Base-by-base conservation (phyloP, 2,888 invertebrate genomes). In the Eristalis tenax region DNA sequence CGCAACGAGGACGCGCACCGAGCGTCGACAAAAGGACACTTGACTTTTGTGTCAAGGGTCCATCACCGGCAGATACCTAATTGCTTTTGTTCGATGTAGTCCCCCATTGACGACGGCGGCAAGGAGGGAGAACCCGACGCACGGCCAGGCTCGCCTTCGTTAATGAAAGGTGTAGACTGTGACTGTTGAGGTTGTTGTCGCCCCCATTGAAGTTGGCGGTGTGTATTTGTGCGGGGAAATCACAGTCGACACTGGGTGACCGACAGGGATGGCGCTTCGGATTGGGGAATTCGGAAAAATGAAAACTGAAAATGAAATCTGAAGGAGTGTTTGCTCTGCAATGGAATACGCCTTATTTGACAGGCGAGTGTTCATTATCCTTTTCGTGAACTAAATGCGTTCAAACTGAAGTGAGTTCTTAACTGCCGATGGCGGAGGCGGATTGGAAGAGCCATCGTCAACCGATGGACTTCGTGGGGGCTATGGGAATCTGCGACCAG, bases 11-110 rank as follows among this genome's bases (percentile, higher is more conserved):
- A 80, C 73, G 71, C 74, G 35, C 61, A 22, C 66, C 57, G 75
- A 69, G 64, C 79, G 76, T 75, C 64, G 68, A 80, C 79, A 80
- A 80, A 83, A 87, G 87, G 83, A 87, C 87, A 83, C 87, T 87
- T 87, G 80, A 87, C 87, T 87, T 87, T 87, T 76, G 76, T 87
- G 87, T 87, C 87, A 87, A 87, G 83, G 83, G 87, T 87, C 87
- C 83, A 76, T 80, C 76, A 87, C 69, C 87, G 69, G 76, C 79
- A 76, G 80, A 87, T 87, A 87, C 87, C 87, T 87, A 87, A 87
- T 87, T 87, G 87, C 87, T 87, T 87, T 87, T 80, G 76, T 76
- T 32, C 65, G 64, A 22, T 59, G 50, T 69, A 76, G 79, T 80
- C 57, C 50, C 50, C 50, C n/a, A 32, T 32, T 18, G 78, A 74